Evolutionary conservation across 2,888 invertebrate genomes (phyloP).

Genomic region (Catocala nupta): DNA sequence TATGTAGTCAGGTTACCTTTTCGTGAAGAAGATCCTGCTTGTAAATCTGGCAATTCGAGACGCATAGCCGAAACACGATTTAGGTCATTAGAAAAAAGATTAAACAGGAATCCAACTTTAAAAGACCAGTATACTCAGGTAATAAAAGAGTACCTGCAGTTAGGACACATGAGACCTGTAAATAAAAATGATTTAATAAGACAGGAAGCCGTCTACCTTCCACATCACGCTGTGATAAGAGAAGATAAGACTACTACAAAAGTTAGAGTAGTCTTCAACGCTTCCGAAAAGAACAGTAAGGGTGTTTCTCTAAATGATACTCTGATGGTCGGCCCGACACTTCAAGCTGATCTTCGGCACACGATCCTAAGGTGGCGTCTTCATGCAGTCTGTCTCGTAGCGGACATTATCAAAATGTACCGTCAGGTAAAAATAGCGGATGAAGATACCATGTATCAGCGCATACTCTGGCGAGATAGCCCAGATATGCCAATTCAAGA

Average conservation of each 20-base stretch:
- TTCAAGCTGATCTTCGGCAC: constrained; percentile 20
- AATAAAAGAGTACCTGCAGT: constrained; percentile 12
- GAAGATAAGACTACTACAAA: constrained; percentile 13
- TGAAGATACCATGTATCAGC: constrained; percentile 9
- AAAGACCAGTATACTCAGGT: constrained; percentile 6
- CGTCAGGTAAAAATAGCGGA: constrained; percentile 13
- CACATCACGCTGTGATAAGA: constrained; percentile 6
- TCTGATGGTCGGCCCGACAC: constrained; percentile 21
- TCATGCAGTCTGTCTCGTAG: constrained; percentile 4
- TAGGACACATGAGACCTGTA: constrained; percentile 10
- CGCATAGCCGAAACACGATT: constrained; percentile 10
- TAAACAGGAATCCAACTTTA: too few relatives aligned
- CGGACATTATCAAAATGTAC: constrained; percentile 20
- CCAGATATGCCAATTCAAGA: not conserved
- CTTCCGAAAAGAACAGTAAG: constrained; percentile 14
- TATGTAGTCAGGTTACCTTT: constrained; percentile 19
- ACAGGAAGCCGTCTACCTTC: constrained; percentile 1
- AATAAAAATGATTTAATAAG: not conserved
- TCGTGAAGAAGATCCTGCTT: constrained; percentile 12
- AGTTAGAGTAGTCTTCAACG: constrained; percentile 23
- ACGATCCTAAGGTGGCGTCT: constrained; percentile 15
- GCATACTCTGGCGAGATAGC: constrained; percentile 14
- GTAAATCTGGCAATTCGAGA: constrained; percentile 14
- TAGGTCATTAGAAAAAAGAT: constrained; percentile 10
- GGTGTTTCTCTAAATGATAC: too few relatives aligned